These are phyloP conservation scores for Catocala nupta DNA, from an alignment of 2,888 invertebrate species.

Conservation along the genomic window DNA sequence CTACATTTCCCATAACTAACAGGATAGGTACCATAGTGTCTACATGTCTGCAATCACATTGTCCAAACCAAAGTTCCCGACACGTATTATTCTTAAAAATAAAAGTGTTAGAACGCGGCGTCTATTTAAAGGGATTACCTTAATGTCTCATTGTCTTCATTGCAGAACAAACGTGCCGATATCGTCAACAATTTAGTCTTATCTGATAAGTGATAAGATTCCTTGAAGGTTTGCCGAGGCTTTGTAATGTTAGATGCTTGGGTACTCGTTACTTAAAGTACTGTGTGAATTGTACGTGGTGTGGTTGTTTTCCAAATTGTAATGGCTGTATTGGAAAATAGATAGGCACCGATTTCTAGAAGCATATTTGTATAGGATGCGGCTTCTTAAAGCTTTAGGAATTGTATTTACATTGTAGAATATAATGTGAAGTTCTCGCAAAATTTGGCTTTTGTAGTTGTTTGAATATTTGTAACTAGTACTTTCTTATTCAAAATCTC, in stretches of 20 bases:
- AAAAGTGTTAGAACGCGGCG: conserved; percentile 31
- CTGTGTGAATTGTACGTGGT: conserved; percentile 10
- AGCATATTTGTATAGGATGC: conserved; percentile 3
- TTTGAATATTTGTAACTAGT: no score
- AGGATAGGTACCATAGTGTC: conserved; percentile 8
- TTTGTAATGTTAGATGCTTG: not conserved
- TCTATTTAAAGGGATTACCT: conserved; percentile 66
- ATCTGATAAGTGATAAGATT: conserved; percentile 57
- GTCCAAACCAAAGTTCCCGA: not conserved
- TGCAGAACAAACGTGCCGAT: conserved; percentile 65
- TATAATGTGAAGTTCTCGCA: no score
- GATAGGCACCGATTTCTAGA: not conserved
- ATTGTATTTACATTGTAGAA: no score
- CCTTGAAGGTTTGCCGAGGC: conserved; percentile 27
- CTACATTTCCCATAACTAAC: not conserved
- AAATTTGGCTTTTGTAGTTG: no score
- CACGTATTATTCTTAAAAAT: conserved; percentile 25
- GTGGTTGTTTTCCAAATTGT: not conserved
- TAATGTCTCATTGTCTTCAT: conserved; percentile 67
- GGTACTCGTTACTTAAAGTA: conserved; percentile 5
- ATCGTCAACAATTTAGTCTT: conserved; percentile 52
- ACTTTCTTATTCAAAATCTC: no score
- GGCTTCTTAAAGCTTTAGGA: not conserved
- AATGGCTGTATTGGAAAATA: not conserved
- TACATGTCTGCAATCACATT: conserved; percentile 10